A percentile compares a stretch with the other conserved stretches of the same genome.
These are phyloP conservation scores for Ceratina japonica DNA, from an alignment of 1,140 invertebrate genomes.

Conservation along the genomic window DNA sequence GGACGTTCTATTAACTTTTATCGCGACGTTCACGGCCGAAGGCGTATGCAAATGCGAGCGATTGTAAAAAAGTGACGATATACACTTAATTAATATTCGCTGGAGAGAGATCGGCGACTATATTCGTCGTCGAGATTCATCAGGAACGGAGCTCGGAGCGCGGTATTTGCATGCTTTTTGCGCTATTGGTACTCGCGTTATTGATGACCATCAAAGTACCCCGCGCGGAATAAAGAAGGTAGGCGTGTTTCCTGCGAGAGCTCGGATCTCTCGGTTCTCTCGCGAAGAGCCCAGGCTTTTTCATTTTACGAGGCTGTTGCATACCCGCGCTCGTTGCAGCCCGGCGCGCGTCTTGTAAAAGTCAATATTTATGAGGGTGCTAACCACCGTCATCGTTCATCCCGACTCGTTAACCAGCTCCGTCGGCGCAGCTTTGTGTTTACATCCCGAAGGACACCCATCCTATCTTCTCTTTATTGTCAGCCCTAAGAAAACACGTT, in stretches of 20 bases:
- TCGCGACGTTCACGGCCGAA: no score
- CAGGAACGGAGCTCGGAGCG: neutral
- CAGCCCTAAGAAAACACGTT: conserved; percentile 62
- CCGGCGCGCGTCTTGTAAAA: conserved; percentile 64
- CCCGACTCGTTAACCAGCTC: conserved; percentile 68
- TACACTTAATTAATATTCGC: neutral
- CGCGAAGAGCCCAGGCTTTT: conserved; percentile 64
- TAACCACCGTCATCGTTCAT: conserved; percentile 74
- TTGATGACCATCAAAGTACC: conserved; percentile 49
- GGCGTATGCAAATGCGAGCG: no score
- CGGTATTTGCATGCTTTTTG: conserved; percentile 55
- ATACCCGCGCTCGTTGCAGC: conserved; percentile 23
- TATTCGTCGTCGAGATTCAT: conserved; percentile 18
- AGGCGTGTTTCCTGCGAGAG: conserved; percentile 52
- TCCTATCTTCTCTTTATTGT: conserved; percentile 60
- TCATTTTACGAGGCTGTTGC: conserved; percentile 65
- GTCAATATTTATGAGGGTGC: conserved; percentile 74
- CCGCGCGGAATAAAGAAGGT: conserved; percentile 52
- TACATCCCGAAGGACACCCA: conserved; percentile 63
- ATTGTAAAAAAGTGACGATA: no score
- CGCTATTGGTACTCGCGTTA: conserved; percentile 49
- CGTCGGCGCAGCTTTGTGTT: conserved; percentile 59
- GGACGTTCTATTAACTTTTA: no score
- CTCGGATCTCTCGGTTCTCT: conserved; percentile 53
- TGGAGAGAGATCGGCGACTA: neutral